phyloP scores from a whole-genome alignment of 2,888 invertebrate species.

The Agrotis exclamationis region DNA sequence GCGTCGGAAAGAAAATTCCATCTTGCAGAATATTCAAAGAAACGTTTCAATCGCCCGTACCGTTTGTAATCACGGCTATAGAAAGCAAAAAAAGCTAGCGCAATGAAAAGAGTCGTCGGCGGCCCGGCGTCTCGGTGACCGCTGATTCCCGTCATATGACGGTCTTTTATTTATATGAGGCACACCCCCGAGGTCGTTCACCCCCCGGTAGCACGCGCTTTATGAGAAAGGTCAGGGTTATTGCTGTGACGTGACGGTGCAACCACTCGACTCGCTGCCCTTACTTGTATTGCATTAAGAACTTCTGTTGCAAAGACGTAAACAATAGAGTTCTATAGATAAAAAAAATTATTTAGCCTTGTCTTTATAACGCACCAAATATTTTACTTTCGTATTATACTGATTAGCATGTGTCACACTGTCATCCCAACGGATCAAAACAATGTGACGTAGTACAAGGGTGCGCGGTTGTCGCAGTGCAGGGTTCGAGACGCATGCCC shows the following conservation, averaged over 20 bases:
- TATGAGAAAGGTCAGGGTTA: constrained; percentile 88
- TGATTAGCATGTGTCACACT: constrained; percentile 3
- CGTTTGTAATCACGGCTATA: constrained; percentile 55
- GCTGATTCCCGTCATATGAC: constrained; percentile 78
- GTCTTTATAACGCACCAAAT: background rate
- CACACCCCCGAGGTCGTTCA: constrained; percentile 87
- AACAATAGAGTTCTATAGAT: background rate
- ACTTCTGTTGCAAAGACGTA: background rate
- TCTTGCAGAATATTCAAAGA: constrained; percentile 38
- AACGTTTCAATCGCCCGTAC: constrained; percentile 51
- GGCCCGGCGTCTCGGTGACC: constrained; percentile 74
- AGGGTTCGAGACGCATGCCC: constrained; percentile 82
- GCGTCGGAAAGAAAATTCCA: constrained; percentile 5
- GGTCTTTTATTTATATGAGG: constrained; percentile 87
- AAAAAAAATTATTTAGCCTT: background rate
- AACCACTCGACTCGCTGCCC: constrained; percentile 12
- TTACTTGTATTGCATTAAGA: constrained; percentile 8
- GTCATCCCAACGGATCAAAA: constrained; percentile 23
- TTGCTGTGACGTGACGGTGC: constrained; percentile 60
- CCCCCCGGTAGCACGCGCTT: constrained; percentile 77
- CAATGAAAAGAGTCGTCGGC: constrained; percentile 73
- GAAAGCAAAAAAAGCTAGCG: constrained; percentile 71
- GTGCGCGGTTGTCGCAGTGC: constrained; percentile 81
- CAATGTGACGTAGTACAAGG: constrained; percentile 38
- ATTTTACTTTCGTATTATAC: background rate